A percentile compares a stretch with the other conserved stretches of the same genome.
These are phyloP conservation scores for Cotesia chilonis DNA, from an alignment of 1,140 invertebrate species.

Conservation along the genomic window DNA sequence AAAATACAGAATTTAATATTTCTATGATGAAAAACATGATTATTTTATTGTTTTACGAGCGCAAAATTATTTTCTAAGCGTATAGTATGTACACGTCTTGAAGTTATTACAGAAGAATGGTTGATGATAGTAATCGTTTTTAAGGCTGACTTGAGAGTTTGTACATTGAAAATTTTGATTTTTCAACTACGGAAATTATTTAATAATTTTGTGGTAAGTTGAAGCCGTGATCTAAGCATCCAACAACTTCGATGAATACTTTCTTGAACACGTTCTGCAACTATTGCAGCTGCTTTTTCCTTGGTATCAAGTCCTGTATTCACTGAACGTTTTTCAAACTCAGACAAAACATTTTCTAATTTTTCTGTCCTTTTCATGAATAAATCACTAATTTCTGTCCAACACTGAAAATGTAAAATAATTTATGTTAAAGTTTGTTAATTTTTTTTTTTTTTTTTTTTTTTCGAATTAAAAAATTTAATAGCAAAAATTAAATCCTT, in stretches of 20 bases:
- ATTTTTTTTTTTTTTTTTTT: slow-evolving; percentile 16
- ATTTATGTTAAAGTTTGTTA: slow-evolving; percentile 27
- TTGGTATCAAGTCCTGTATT: slow-evolving; percentile 48
- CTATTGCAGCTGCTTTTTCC: slow-evolving; percentile 43
- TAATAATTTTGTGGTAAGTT: slow-evolving; percentile 57
- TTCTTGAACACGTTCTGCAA: slow-evolving; percentile 50
- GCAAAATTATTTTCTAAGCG: slow-evolving; percentile 2
- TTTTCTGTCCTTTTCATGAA: slow-evolving; percentile 52
- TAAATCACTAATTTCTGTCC: slow-evolving; percentile 52
- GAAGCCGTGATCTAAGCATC: slow-evolving; percentile 53
- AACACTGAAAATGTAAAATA: slow-evolving; percentile 50
- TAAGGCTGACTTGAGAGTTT: slow-evolving; percentile 42
- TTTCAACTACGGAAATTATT: slow-evolving; percentile 62
- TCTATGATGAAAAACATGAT: no score
- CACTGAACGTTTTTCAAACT: slow-evolving; percentile 55
- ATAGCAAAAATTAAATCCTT: slow-evolving; percentile 28
- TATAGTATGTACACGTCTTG: slow-evolving; percentile 19
- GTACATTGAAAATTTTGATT: slow-evolving; percentile 48
- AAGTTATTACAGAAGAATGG: not conserved
- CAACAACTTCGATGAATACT: slow-evolving; percentile 58
- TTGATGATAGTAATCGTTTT: slow-evolving; percentile 4
- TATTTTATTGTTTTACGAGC: not conserved
- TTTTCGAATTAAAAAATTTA: slow-evolving; percentile 15
- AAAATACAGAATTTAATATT: no score
- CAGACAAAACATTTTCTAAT: slow-evolving; percentile 52